Percentiles rank a stretch among this genome's conserved stretches.
Evolutionary conservation across 1,140 invertebrate genomes (phyloP).

Genomic region (Bombus cullumanus): DNA sequence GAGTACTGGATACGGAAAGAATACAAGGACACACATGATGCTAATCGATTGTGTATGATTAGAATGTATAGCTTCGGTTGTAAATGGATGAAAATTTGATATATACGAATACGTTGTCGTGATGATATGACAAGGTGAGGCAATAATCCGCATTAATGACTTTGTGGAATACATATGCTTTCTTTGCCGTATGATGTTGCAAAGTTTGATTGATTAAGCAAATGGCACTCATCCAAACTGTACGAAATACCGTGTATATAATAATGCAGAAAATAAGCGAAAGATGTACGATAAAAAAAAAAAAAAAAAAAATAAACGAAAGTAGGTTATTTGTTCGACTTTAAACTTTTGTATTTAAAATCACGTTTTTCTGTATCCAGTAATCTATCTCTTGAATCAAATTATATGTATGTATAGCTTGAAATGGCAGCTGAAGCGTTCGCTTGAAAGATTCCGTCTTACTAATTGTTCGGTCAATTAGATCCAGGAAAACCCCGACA

Average conservation of each 20-base stretch:
- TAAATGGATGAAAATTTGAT: constrained; percentile 5
- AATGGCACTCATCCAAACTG: constrained; percentile 2
- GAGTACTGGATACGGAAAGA: constrained; percentile 76
- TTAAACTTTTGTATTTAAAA: neutral
- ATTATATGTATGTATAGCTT: constrained; percentile 70
- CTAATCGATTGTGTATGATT: constrained; percentile 5
- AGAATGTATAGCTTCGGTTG: constrained; percentile 21
- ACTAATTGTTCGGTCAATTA: constrained; percentile 98
- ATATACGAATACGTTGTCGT: constrained; percentile 36
- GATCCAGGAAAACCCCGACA: constrained; percentile 97
- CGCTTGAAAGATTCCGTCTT: constrained; percentile 85
- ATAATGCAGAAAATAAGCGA: neutral
- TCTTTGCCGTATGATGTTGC: neutral
- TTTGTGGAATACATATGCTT: constrained; percentile 5
- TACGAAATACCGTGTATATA: neutral
- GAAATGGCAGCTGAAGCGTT: constrained; percentile 78
- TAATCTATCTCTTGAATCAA: constrained; percentile 73
- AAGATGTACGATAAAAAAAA: neutral
- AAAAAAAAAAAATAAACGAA: neutral
- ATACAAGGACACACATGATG: constrained; percentile 42
- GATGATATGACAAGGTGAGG: constrained; percentile 33
- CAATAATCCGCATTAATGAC: constrained; percentile 8
- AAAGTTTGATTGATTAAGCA: constrained; percentile 11
- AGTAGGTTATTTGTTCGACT: neutral
- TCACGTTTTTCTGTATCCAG: constrained; percentile 69